Evolutionary conservation across 2,797 vertebrate genomes (phyloP).

Genomic region (Xenentodon cancila): DNA sequence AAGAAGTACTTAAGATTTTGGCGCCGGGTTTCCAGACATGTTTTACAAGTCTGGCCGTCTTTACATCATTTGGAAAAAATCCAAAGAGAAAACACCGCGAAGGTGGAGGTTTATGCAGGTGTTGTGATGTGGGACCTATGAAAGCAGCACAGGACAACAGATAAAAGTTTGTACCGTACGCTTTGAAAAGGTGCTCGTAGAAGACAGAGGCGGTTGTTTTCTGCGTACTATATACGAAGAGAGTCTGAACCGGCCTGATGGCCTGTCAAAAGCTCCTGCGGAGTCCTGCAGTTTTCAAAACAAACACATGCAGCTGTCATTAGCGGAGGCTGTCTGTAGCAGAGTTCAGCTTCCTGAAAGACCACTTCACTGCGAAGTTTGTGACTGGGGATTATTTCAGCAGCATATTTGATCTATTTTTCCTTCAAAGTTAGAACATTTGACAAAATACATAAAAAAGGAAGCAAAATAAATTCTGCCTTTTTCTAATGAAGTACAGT

Average conservation of each 20-base stretch:
- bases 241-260: constrained; percentile 13
- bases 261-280: constrained; percentile 21
- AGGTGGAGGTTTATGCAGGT: constrained; percentile 51
- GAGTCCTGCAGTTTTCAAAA: constrained; percentile 39
- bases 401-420: no score
- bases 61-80: constrained; percentile 75
- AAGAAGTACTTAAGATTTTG: constrained; percentile 17
- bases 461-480: no score
- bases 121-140: constrained; percentile 44
- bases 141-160: constrained; percentile 53
- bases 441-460: no score
- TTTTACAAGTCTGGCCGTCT: constrained; percentile 53
- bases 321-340: constrained; percentile 15
- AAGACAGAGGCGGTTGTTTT: constrained; percentile 27
- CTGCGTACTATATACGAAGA: constrained; percentile 1
- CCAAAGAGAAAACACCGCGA: constrained; percentile 37
- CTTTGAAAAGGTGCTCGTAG: constrained; percentile 43
- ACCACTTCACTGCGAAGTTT: constrained; percentile 21
- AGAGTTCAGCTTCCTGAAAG: constrained; percentile 45
- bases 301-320: constrained; percentile 51
- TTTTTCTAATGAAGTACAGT: no score
- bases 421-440: no score
- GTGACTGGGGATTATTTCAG: no score
- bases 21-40: constrained; percentile 55
- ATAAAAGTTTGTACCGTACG: constrained; percentile 18